These are phyloP conservation scores for Butorides virescens DNA, from an alignment of 2,113 vertebrate species.

Conservation along the genomic window DNA sequence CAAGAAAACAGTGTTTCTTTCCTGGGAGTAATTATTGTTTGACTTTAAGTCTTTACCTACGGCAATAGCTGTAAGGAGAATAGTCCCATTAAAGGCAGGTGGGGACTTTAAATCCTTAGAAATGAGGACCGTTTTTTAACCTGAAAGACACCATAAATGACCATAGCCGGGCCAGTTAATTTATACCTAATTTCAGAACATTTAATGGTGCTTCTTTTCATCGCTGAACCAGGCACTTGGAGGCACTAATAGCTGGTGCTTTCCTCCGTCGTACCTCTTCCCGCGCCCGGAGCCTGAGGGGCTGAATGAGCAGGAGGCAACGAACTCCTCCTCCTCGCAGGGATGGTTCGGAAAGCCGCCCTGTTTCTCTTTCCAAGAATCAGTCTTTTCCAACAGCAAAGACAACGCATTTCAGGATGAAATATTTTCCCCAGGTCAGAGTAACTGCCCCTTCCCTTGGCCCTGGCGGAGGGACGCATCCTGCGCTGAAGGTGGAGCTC, in stretches of 20 bases:
- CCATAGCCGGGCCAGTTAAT: neutral
- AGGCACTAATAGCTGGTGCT: neutral
- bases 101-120: constrained; percentile 14
- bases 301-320: neutral
- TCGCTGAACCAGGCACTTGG: neutral
- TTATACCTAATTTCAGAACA: neutral
- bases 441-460: neutral
- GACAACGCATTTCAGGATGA: neutral
- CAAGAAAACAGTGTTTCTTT: constrained; percentile 54
- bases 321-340: neutral
- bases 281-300: rapidly evolving
- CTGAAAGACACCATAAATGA: neutral
- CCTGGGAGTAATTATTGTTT: constrained; percentile 43
- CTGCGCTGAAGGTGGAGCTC: neutral
- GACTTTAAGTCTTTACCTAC: constrained; percentile 47
- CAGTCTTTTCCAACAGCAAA: neutral
- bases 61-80: constrained; percentile 11
- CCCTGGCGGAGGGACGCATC: neutral
- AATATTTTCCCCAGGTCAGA: neutral
- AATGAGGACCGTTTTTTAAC: neutral
- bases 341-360: neutral
- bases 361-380: neutral
- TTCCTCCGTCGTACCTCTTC: neutral
- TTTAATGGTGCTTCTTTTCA: neutral
- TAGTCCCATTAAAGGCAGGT: constrained; percentile 15